Conservation (phyloP, 2,888 invertebrate genomes). For the Reticulitermes lucifugus region DNA sequence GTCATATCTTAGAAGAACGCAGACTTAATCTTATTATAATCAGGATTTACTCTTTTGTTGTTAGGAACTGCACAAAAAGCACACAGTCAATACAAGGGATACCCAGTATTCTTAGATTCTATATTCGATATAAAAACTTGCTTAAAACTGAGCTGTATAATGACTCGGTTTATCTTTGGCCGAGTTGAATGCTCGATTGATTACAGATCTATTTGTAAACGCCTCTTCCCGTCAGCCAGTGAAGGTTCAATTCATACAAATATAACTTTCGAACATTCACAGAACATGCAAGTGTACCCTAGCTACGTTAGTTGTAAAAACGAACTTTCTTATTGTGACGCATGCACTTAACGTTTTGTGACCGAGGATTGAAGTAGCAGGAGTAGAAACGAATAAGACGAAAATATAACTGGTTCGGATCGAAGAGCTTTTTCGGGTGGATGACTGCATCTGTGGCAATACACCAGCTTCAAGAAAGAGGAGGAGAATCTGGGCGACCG, state of each 20-base stretch:
- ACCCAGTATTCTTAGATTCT: too few species aligned
- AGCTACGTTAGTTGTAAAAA: not conserved
- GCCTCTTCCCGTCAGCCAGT: not conserved
- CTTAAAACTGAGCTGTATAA: not conserved
- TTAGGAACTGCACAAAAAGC: too few species aligned
- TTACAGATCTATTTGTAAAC: not conserved
- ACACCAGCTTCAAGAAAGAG: not conserved
- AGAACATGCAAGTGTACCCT: not conserved
- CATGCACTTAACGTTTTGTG: not conserved
- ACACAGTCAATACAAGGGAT: too few species aligned
- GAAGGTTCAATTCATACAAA: too few species aligned
- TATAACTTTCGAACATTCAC: too few species aligned
- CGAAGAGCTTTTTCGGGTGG: slow-evolving; percentile 21
- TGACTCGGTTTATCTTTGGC: not conserved
- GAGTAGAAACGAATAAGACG: too few species aligned
- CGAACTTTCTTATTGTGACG: not conserved
- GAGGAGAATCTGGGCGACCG: slow-evolving; percentile 16
- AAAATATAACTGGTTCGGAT: slow-evolving; percentile 26
- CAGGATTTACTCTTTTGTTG: too few species aligned
- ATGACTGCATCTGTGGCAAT: not conserved
- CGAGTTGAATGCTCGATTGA: not conserved
- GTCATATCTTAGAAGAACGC: too few species aligned
- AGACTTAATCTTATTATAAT: too few species aligned
- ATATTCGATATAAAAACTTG: too few species aligned
- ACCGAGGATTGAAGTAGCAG: not conserved